A percentile compares a stretch with the other conserved stretches of the same genome.
Evolutionary conservation across 2,113 vertebrate genomes (phyloP).

Genomic region (Murina feae): DNA sequence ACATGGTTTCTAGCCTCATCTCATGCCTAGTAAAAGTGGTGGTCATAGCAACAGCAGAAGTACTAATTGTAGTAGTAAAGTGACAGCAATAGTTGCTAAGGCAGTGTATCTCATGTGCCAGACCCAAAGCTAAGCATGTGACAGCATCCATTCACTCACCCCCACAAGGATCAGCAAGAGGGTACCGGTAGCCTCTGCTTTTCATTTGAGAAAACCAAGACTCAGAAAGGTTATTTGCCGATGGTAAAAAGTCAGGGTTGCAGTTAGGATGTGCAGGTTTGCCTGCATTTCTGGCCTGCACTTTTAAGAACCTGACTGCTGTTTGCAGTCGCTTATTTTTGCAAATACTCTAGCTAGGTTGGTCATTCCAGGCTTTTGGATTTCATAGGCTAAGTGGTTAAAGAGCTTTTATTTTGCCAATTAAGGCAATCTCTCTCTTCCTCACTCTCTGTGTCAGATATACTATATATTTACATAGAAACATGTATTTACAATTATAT

Average conservation of each 20-base stretch:
- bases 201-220: background rate
- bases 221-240: background rate
- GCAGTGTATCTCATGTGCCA: accelerated
- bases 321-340: background rate
- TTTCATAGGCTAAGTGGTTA: background rate
- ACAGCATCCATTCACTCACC: too few relatives aligned
- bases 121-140: background rate
- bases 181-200: background rate
- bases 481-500: background rate
- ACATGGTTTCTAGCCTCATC: background rate
- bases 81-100: background rate
- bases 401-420: background rate
- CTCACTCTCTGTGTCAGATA: background rate
- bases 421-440: background rate
- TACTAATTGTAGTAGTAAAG: background rate
- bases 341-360: background rate
- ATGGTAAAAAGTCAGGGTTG: background rate
- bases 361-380: background rate
- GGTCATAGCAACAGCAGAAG: accelerated
- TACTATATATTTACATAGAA: background rate
- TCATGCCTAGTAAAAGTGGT: too few relatives aligned
- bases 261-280: background rate
- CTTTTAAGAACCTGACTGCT: background rate
- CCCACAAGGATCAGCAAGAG: background rate
- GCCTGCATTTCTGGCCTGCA: background rate